phyloP scores from a whole-genome alignment of 2,797 vertebrate species.

The Sarcoramphus papa region DNA sequence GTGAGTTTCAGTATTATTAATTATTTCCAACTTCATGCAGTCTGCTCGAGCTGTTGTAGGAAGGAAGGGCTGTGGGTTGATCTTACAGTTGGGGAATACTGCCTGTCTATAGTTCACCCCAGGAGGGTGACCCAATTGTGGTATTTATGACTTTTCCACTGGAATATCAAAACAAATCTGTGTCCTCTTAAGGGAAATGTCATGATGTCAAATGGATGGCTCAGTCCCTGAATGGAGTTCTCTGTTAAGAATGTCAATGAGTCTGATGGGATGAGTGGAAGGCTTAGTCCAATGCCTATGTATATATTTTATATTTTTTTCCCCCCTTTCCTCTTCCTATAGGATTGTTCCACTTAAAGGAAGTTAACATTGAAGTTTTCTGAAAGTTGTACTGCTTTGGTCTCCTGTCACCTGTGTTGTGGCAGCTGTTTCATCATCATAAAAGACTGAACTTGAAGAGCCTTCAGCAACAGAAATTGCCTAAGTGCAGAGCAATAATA shows the following conservation, averaged over 20 bases:
- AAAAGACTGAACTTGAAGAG: constrained; percentile 35
- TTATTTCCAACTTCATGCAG: neutral
- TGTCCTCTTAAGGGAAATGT: neutral
- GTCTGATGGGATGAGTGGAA: neutral
- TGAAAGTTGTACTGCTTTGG: neutral
- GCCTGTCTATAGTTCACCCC: neutral
- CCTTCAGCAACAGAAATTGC: neutral
- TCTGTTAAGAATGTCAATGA: neutral
- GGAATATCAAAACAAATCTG: neutral
- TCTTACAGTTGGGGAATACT: neutral
- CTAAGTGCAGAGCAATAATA: constrained; percentile 18
- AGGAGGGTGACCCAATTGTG: neutral
- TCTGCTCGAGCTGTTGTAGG: neutral
- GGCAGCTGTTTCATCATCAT: constrained; percentile 2
- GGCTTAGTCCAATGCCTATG: neutral
- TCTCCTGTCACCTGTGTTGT: neutral
- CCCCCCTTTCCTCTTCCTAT: neutral
- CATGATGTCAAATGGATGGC: neutral
- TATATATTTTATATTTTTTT: neutral
- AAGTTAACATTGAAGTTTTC: neutral
- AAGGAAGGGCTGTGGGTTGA: neutral
- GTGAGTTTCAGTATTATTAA: neutral
- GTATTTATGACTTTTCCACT: neutral
- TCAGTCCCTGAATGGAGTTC: neutral
- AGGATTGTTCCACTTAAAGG: neutral